Base-by-base conservation (phyloP, 2,113 vertebrate genomes). In the Crypturellus undulatus region DNA sequence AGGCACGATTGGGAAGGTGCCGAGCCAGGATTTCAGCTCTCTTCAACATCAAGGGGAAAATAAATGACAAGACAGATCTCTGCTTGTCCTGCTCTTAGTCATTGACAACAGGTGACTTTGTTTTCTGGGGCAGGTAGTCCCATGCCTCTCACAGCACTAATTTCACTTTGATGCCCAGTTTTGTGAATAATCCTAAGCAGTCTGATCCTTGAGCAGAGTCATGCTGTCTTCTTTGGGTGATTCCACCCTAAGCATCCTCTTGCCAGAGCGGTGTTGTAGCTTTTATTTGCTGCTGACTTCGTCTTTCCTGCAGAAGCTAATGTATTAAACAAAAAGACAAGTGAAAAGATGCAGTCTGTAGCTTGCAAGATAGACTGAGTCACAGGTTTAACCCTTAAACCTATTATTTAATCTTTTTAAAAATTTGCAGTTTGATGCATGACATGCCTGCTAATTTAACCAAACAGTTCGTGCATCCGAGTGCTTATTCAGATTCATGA, bases 201-300 rank as follows among this genome's bases (percentile, higher is more conserved):
- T 30, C 47, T 5, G 4, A 69, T 25, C 79, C 70, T 79, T 1
- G 4, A 65, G 78, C 72, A 69, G 84, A 58, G 21, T 69, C 49
- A 81, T 82, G 54, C 69, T 75, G 64, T 28, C 0, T 1, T 70
- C 51, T 68, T n/a, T 8, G 43, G 52, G 54, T 45, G 63, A 72
- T 65, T 79, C 75, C 72, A 4, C 54, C 70, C 36, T n/a, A 21
- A 22, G 0, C 2, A 62, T 65, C 65, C 28, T 34, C 82, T 82
- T 65, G 75, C 47, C 76, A 67, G 75, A 70, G 59, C 63, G 45
- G 59, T 72, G 45, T 7, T 91, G 75, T 62, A 85, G 79, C 75
- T 94, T 89, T 94, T 91, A 73, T 85, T 87, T 87, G 68, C 68
- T 85, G 42, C 67, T 83, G 76, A 67, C 60, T 87, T 90, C 21